phyloP scores from a whole-genome alignment of 2,113 vertebrate species.

The Rhinolophus sinicus region DNA sequence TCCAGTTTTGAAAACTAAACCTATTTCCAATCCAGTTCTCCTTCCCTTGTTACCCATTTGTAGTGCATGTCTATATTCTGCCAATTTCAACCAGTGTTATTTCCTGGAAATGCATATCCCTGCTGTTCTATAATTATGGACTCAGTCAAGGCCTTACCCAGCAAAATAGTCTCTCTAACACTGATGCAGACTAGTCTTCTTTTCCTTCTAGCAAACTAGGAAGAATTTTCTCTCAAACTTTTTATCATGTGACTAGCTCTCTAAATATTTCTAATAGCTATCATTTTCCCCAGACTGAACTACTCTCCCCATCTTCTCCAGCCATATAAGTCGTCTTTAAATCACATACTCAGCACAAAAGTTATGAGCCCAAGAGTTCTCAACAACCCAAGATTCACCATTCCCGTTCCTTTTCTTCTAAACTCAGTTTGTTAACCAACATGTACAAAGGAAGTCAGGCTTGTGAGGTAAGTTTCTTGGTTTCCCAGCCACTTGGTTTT shows the following conservation, averaged over 20 bases:
- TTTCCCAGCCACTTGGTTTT: background rate
- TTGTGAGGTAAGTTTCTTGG: background rate
- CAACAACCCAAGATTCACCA: background rate
- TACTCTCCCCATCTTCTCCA: background rate
- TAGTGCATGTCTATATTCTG: background rate
- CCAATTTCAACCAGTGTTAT: background rate
- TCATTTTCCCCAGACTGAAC: background rate
- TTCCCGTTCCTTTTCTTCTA: background rate
- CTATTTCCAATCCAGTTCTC: background rate
- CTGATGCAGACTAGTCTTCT: background rate
- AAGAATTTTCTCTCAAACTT: background rate
- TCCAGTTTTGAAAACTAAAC: background rate
- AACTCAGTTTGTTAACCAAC: background rate
- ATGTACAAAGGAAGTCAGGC: background rate
- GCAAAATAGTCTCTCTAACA: background rate
- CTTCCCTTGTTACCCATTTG: background rate
- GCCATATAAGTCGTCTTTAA: background rate
- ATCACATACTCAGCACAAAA: background rate
- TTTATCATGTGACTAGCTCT: background rate
- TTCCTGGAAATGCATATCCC: background rate
- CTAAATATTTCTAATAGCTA: background rate
- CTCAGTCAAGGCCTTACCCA: background rate
- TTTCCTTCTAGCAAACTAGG: background rate
- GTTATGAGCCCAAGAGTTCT: background rate
- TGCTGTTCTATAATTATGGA: background rate